Conservation (phyloP, 2,797 vertebrate species). For the Microcaecilia unicolor region DNA sequence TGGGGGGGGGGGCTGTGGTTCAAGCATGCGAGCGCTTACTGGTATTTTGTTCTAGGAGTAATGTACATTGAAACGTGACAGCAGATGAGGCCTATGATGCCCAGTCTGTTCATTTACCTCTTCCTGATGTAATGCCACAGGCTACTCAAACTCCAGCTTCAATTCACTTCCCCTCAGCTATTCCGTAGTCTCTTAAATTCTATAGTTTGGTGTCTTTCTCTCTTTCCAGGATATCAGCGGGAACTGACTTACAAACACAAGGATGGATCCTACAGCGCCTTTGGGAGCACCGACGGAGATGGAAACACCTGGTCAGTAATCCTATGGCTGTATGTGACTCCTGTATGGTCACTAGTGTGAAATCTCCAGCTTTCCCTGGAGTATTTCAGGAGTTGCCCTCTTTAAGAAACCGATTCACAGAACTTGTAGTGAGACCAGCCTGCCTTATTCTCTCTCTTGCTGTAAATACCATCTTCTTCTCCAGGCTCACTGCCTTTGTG, state of each 20-base stretch:
- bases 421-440: too few species aligned
- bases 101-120: too few species aligned
- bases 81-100: too few species aligned
- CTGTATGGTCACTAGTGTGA: too few species aligned
- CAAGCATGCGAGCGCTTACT: too few species aligned
- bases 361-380: too few species aligned
- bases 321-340: too few species aligned
- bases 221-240: not conserved
- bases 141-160: slow-evolving; percentile 8
- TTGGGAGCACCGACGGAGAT: not conserved
- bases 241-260: not conserved
- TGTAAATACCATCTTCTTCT: not conserved
- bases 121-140: not conserved
- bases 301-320: not conserved
- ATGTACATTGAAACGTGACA: not conserved
- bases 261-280: not conserved
- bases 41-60: too few species aligned
- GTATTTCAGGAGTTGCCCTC: too few species aligned
- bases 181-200: not conserved
- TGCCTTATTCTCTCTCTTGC: too few species aligned
- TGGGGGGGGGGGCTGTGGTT: too few species aligned
- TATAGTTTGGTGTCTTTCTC: not conserved
- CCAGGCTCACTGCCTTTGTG: slow-evolving; percentile 78
- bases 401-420: too few species aligned
- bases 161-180: slow-evolving; percentile 25